Base-by-base conservation (phyloP, 2,888 invertebrate species). In the Petrolisthes cinctipes region DNA sequence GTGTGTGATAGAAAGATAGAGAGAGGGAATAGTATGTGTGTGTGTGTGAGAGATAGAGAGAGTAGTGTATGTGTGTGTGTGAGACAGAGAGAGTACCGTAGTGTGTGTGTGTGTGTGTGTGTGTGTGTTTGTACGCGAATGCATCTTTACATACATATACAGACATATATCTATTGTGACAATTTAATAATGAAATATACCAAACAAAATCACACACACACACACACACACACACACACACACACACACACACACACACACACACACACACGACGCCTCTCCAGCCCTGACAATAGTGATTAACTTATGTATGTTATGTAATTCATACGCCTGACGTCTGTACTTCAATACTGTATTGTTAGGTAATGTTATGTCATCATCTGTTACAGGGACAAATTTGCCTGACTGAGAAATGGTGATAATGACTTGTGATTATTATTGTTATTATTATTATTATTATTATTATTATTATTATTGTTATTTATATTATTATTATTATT, bases 181-280 rank as follows among this genome's bases (percentile, higher is more conserved):
- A 0, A 37, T 37, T 1, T 37, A 37, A 37, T 37, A 2, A 37
- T 37, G 37, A 37, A 0, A 2, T 37, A 37, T 37, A 37, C 37
- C 37, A 0, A 37, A 37, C 37, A 37, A 37, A 37, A 37, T 37
- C 37, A 83, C 53, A 68, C 37, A 51, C 51, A 83, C 71, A 83
- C 53, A 83, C 51, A 83, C 54, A 68, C 54, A 83, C 20, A 71
- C 54, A 73, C 53, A 83, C 61, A 83, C 37, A 83, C 73, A 71
- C 73, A 83, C 79, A 85, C 79, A 68, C 79, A 75, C 56, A n/a
- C 79, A 75, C 75, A 54, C 56, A 75, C 56, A 56, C 57, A 81
- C 23, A n/a, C 57, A 56, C 57, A 57, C 57, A 5, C 54, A 54
- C 17, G 37, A 17, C 11, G 17, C 17, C 4, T 7, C 17, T 14